Conservation (phyloP, 2,113 vertebrate genomes). For the Orientallactaga bullata region DNA sequence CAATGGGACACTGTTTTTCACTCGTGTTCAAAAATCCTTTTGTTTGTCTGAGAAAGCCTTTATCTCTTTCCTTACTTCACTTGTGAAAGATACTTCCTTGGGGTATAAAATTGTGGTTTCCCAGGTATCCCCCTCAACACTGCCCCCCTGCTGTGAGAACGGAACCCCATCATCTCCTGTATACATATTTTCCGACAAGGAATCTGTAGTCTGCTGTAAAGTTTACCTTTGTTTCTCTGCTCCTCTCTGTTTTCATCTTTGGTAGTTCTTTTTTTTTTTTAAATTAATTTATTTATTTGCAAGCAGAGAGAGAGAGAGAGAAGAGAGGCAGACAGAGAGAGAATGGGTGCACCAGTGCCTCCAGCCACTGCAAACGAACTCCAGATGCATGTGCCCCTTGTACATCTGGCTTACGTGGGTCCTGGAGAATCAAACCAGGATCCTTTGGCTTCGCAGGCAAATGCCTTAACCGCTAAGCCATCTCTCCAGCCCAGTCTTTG, state of each 20-base stretch:
- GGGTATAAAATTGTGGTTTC: neutral
- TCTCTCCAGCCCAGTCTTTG: too few species aligned
- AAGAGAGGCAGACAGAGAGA: too few species aligned
- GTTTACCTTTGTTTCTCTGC: conserved; percentile 12
- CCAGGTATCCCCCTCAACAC: neutral
- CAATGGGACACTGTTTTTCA: neutral
- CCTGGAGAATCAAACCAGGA: too few species aligned
- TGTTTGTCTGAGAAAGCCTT: neutral
- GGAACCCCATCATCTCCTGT: neutral
- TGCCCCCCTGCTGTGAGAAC: neutral
- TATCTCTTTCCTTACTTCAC: neutral
- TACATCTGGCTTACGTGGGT: too few species aligned
- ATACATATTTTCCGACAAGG: conserved; percentile 15
- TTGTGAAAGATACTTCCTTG: conserved; percentile 1
- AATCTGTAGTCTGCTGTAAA: neutral
- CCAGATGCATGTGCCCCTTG: too few species aligned
- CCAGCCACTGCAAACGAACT: too few species aligned
- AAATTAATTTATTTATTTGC: too few species aligned
- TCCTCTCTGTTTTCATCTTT: neutral
- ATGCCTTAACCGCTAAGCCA: too few species aligned
- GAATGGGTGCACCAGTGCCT: too few species aligned
- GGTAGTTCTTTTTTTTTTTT: conserved; percentile 23
- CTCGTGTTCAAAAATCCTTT: neutral
- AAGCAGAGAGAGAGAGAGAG: too few species aligned
- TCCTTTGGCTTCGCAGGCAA: too few species aligned